phyloP scores from a whole-genome alignment of 2,888 invertebrate species.

The Rhyacophila evoluta region DNA sequence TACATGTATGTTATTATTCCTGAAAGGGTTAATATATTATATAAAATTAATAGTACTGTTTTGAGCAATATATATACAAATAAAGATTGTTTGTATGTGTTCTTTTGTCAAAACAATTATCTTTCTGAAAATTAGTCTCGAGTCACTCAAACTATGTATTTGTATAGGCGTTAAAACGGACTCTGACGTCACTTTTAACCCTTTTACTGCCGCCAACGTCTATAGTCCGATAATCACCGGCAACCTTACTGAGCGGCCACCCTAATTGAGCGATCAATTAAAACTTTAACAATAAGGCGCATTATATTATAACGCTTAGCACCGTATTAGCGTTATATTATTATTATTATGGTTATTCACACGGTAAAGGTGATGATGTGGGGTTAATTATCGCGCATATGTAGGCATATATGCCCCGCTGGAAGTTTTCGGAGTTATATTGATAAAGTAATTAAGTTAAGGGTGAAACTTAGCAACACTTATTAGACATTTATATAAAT shows the following conservation, averaged over 20 bases:
- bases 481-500: no score
- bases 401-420: background rate
- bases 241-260: background rate
- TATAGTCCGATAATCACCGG: constrained; percentile 24
- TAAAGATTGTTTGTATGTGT: no score
- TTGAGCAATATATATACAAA: no score
- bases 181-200: background rate
- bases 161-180: no score
- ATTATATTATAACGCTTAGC: constrained; percentile 24
- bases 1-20: no score
- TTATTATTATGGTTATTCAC: constrained; percentile 19
- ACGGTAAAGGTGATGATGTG: constrained; percentile 6
- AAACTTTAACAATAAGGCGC: constrained; percentile 22
- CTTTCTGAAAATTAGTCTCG: no score
- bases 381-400: constrained; percentile 10
- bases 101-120: no score
- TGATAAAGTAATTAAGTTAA: no score
- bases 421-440: background rate
- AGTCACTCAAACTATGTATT: no score
- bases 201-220: background rate
- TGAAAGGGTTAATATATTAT: no score
- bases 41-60: no score
- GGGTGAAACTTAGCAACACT: no score
- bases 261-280: constrained; percentile 22
- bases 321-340: constrained; percentile 24